A percentile compares a stretch with the other conserved stretches of the same genome.
These are phyloP conservation scores for Eupithecia tripunctaria DNA, from an alignment of 2,888 invertebrate species.

Conservation along the genomic window DNA sequence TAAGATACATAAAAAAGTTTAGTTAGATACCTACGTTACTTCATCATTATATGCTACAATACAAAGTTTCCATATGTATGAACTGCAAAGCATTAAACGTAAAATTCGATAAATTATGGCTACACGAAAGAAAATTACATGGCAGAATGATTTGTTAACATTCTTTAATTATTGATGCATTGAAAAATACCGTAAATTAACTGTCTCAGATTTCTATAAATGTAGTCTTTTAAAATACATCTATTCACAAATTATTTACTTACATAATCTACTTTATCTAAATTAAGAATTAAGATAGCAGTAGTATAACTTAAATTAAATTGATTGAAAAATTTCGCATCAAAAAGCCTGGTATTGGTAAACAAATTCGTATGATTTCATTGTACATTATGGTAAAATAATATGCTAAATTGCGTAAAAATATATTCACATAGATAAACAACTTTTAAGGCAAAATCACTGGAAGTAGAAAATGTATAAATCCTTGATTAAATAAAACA, in stretches of 20 bases:
- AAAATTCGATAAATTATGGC: slow-evolving; percentile 50
- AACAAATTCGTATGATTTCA: slow-evolving; percentile 40
- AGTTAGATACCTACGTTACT: slow-evolving; percentile 24
- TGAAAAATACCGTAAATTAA: slow-evolving; percentile 24
- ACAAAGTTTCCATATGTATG: neutral
- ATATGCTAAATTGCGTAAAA: neutral
- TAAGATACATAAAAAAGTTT: slow-evolving; percentile 47
- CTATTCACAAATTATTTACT: slow-evolving; percentile 5
- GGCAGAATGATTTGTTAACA: slow-evolving; percentile 30
- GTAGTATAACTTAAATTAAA: slow-evolving; percentile 3
- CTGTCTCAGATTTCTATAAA: neutral
- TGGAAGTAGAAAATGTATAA: neutral
- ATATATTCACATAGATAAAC: neutral
- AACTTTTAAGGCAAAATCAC: neutral
- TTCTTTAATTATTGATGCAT: slow-evolving; percentile 16
- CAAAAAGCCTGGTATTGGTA: slow-evolving; percentile 22
- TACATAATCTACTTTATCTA: neutral
- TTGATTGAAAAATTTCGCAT: slow-evolving; percentile 17
- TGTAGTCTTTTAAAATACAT: slow-evolving; percentile 29
- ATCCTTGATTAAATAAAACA: neutral
- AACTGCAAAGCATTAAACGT: slow-evolving; percentile 33
- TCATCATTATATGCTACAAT: slow-evolving; percentile 3
- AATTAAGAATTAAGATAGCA: neutral
- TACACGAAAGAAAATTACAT: slow-evolving; percentile 42
- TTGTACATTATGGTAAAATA: slow-evolving; percentile 17